Evolutionary conservation across 1,140 invertebrate species (phyloP).

Genomic region (Pinna nobilis): DNA sequence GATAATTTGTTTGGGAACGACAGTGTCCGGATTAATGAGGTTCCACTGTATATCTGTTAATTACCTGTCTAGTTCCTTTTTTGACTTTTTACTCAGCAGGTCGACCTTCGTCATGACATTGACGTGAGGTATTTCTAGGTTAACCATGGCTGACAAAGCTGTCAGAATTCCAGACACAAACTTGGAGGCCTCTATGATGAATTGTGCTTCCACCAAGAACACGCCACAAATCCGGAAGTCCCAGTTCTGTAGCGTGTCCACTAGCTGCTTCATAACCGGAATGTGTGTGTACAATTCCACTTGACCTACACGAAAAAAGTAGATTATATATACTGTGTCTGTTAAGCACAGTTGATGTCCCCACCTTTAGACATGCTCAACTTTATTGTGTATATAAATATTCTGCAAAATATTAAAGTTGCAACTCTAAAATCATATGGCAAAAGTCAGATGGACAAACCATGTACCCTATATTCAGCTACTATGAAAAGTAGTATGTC

Average conservation of each 20-base stretch:
- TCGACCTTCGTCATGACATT: constrained; percentile 98
- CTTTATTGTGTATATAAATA: too few species aligned
- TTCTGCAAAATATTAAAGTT: too few species aligned
- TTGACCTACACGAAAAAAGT: constrained; percentile 88
- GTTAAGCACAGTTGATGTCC: too few species aligned
- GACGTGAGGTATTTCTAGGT: constrained; percentile 94
- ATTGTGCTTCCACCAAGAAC: constrained; percentile 96
- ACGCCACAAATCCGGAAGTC: constrained; percentile 94
- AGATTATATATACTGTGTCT: too few species aligned
- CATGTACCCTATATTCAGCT: too few species aligned
- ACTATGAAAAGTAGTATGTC: too few species aligned
- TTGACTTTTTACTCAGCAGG: constrained; percentile 87
- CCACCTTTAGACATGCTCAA: too few species aligned
- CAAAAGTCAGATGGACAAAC: too few species aligned
- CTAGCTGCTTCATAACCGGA: constrained; percentile 89
- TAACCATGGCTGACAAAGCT: constrained; percentile 96
- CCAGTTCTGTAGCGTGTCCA: constrained; percentile 85
- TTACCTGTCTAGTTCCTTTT: constrained; percentile 84
- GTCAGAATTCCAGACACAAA: constrained; percentile 96
- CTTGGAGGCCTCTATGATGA: constrained; percentile 96
- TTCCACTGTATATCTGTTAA: not conserved
- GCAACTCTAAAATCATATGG: too few species aligned
- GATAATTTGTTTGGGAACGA: too few species aligned
- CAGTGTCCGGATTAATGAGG: too few species aligned
- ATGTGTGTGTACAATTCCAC: constrained; percentile 99